Evolutionary conservation across 2,888 invertebrate species (phyloP).

Genomic region (Phorcus lineatus): DNA sequence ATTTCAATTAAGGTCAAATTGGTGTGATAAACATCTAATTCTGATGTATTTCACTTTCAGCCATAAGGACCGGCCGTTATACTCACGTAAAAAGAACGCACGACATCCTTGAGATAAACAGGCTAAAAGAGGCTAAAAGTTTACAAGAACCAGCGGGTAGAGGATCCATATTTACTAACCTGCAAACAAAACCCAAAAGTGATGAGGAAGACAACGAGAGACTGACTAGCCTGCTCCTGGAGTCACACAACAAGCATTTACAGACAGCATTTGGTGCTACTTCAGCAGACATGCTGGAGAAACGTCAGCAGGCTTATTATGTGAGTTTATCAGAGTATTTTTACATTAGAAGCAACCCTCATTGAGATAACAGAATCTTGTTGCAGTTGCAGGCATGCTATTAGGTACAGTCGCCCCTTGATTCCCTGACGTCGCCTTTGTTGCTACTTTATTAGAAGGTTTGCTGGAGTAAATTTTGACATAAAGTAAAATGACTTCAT

Average conservation of each 20-base stretch:
- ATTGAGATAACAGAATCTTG: too few species aligned
- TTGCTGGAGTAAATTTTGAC: too few species aligned
- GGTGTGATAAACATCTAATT: too few species aligned
- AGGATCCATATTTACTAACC: not conserved
- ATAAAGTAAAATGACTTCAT: too few species aligned
- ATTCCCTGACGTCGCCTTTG: too few species aligned
- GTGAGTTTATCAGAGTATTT: constrained; percentile 33
- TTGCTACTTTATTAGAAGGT: too few species aligned
- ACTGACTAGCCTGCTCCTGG: constrained; percentile 36
- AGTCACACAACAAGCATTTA: constrained; percentile 41
- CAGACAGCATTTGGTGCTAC: constrained; percentile 31
- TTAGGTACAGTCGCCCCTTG: too few species aligned
- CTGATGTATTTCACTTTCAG: constrained; percentile 57
- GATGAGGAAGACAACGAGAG: constrained; percentile 24
- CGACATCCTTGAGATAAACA: constrained; percentile 70
- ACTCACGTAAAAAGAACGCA: constrained; percentile 69
- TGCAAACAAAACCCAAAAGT: not conserved
- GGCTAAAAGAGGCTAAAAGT: constrained; percentile 40
- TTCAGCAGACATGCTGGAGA: constrained; percentile 32
- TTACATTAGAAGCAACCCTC: too few species aligned
- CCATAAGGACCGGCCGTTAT: constrained; percentile 73
- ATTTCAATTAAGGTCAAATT: too few species aligned
- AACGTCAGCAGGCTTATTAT: constrained; percentile 29
- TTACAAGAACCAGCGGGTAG: not conserved
- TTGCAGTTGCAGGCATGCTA: too few species aligned